phyloP scores from a whole-genome alignment of 2,888 invertebrate species.

The Phaonia tiefii region DNA sequence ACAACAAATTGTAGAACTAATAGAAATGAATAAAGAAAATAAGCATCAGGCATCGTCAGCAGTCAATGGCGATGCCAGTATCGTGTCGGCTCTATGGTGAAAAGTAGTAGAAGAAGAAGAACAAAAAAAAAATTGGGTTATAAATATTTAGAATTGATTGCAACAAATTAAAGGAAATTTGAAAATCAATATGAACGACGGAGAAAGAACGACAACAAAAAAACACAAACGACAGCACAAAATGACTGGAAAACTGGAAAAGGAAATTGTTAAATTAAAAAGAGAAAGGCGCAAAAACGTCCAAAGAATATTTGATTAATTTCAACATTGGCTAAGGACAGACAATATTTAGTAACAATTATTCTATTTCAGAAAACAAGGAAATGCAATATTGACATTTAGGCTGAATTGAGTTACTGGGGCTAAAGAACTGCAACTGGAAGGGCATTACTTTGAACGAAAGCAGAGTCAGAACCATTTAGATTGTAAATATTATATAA shows the following conservation, averaged over 20 bases:
- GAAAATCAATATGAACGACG: slow-evolving; percentile 63
- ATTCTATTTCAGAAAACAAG: neutral
- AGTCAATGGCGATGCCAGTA: slow-evolving; percentile 4
- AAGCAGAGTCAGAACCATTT: neutral
- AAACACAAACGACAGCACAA: slow-evolving; percentile 18
- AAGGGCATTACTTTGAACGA: no score
- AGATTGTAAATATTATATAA: neutral
- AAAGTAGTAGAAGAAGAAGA: slow-evolving; percentile 14
- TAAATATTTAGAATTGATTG: slow-evolving; percentile 67
- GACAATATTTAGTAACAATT: slow-evolving; percentile 5
- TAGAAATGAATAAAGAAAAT: slow-evolving; percentile 38
- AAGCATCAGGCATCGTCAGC: slow-evolving; percentile 10
- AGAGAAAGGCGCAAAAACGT: slow-evolving; percentile 31
- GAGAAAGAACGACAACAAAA: slow-evolving; percentile 4
- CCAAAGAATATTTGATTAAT: slow-evolving; percentile 32
- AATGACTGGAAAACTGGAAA: slow-evolving; percentile 40
- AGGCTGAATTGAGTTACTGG: no score
- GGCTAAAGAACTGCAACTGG: no score
- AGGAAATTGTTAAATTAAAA: slow-evolving; percentile 64
- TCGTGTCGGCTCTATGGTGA: neutral
- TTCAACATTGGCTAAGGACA: neutral
- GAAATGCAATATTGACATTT: no score
- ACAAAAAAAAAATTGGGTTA: slow-evolving; percentile 60
- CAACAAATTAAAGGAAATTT: slow-evolving; percentile 67
- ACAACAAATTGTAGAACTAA: slow-evolving; percentile 49